Base-by-base conservation (phyloP, 2,113 vertebrate species). In the Coturnix japonica region DNA sequence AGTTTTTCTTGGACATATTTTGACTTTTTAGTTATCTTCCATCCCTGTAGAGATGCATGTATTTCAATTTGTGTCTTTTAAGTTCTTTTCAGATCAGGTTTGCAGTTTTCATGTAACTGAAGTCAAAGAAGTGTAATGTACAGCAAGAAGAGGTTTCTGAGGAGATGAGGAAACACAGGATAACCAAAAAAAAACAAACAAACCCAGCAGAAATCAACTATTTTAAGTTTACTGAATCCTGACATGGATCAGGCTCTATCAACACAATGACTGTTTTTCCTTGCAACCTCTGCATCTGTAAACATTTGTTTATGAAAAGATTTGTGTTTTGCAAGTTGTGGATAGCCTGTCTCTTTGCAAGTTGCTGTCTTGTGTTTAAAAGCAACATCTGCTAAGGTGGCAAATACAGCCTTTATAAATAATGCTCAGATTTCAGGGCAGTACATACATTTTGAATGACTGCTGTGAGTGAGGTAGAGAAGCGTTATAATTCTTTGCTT, bases 331-430 rank as follows among this genome's bases (percentile, higher is more conserved):
- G 23, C 15, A 65, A 16, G 26, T 16, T 89, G 13, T 67, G 65
- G 56, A 37, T 49, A 90, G 23, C 39, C 85, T 31, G 2, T 35
- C 18, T 85, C 37, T 75, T 81, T 54, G 9, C 35, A 18, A 31
- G 39, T 67, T 80, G 88, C 26, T 73, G 13, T 59, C 63, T 71
- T 39, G 3, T 28, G 8, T 59, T 84, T 31, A 84, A 65, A 59
- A 44, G 33, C 37, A 54, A 19, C 49, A 35, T 57, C 54, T 67
- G 11, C 51, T 9, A 44, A 39, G 9, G 5, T 72, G 59, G 17
- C 79, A 84, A 90, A 69, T 56, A 15, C 28, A 75, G 10, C 35
- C 28, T 51, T 69, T n/a, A n/a, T 78, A 88, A 90, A 57, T 65
- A 41, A 7, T 75, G 21, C n/a, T 78, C 47, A 46, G 18, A 19